Base-by-base conservation (phyloP, 2,797 vertebrate species). In the Chaetophractus vellerosus region DNA sequence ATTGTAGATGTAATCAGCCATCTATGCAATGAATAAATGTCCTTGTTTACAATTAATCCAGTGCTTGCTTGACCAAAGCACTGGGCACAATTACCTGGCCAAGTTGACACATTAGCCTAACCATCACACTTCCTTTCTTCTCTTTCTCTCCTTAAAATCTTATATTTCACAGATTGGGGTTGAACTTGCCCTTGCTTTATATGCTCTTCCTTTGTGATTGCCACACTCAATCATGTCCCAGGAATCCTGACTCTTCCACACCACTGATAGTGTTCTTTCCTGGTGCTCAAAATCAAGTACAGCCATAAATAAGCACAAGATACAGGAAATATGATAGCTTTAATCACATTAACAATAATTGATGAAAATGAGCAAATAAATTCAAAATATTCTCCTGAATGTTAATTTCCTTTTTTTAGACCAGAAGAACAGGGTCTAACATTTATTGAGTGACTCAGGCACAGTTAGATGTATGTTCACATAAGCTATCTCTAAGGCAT, bases 321-420 rank as follows among this genome's bases (percentile, higher is more conserved):
- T 66, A 15, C 48, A 64, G 31, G 48, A 72, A 64, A 61, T 23
- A 55, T 11, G 36, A 74, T 86, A n/a, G 33, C 74, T 64, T 82
- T 8, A 61, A 2, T 71, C 59, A 57, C 11, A 78, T 71, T 26
- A 76, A 55, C 5, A 48, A n/a, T 52, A 68, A 71, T 12, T 31
- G 48, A 74, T 52, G 88, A 33, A 2, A 79, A 71, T 0, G 74
- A 96, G 28, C 18, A 78, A 93, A 26, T 26, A 9, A 61, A 86
- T 36, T 52, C 26, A 71, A 86, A 80, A 1, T 18, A 2, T 12
- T 9, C 19, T 95, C 87, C 26, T 82, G 45, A 92, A 26, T 59
- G 50, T 10, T 92, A 12, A 72, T 82, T 94, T 93, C 57, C 50
- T 16, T 90, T 91, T 91, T 81, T 93, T 19, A 72, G 93, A 80